Percentiles rank a stretch among this genome's conserved stretches.
Conservation (phyloP, 2,888 invertebrate genomes). For the Morpho deidamia region DNA sequence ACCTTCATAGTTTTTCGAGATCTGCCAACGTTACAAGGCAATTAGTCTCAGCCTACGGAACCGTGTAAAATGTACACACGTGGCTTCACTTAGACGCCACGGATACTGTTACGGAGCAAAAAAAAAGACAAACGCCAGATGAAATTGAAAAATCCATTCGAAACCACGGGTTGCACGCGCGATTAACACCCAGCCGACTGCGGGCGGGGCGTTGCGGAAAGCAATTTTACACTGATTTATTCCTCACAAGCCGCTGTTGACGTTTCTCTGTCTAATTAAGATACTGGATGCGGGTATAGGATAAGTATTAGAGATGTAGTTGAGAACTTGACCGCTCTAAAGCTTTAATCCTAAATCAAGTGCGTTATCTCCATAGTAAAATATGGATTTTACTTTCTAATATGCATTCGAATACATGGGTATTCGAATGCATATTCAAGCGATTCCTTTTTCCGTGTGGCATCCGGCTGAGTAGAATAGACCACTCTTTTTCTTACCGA, state of each 20-base stretch:
- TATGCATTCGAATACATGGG: too few relatives aligned
- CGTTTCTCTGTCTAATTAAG: conserved; percentile 67
- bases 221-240: conserved; percentile 73
- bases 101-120: conserved; percentile 56
- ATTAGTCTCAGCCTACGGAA: conserved; percentile 28
- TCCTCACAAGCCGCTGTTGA: conserved; percentile 51
- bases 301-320: conserved; percentile 28
- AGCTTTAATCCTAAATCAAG: too few relatives aligned
- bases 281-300: conserved; percentile 53
- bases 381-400: too few relatives aligned
- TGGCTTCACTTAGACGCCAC: conserved; percentile 53
- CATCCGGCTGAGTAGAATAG: too few relatives aligned
- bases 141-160: conserved; percentile 46
- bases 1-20: too few relatives aligned
- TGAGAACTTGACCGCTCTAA: too few relatives aligned
- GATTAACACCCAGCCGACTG: conserved; percentile 69
- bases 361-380: too few relatives aligned
- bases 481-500: too few relatives aligned
- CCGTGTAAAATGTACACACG: conserved; percentile 30
- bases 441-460: too few relatives aligned
- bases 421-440: too few relatives aligned
- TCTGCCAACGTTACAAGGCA: conserved; percentile 26
- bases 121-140: conserved; percentile 47
- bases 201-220: conserved; percentile 72
- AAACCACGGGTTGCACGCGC: conserved; percentile 71